Conservation (phyloP, 2,888 invertebrate genomes). For the Ichneumoninae sp. region DNA sequence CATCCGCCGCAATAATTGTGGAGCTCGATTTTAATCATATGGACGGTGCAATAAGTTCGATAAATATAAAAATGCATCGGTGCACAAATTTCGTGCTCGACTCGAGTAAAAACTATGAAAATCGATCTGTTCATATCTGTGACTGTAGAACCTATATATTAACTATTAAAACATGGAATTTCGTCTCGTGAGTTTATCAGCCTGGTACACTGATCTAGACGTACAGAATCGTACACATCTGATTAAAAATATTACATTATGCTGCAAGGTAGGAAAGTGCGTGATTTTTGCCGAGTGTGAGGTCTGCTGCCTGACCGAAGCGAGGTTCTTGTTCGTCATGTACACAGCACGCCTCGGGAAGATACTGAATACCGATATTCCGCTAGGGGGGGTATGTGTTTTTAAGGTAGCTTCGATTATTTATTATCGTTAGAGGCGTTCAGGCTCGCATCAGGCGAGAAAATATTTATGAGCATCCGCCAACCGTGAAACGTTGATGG, state of each 20-base stretch:
- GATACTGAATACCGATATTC: not conserved
- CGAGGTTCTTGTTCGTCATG: no score
- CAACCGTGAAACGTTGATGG: constrained; percentile 32
- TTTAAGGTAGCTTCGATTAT: constrained; percentile 39
- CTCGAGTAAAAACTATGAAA: not conserved
- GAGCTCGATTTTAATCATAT: constrained; percentile 39
- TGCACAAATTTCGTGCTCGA: not conserved
- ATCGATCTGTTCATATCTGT: not conserved
- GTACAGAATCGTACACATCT: no score
- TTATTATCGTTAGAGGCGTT: constrained; percentile 35
- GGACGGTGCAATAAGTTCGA: constrained; percentile 36
- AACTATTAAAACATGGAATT: no score
- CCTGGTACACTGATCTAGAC: no score
- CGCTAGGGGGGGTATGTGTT: not conserved
- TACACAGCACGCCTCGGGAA: not conserved
- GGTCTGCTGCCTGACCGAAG: no score
- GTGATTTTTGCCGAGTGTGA: no score
- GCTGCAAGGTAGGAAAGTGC: no score
- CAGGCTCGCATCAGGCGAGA: constrained; percentile 27
- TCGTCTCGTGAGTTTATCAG: no score
- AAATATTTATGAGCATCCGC: constrained; percentile 57
- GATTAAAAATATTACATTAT: no score
- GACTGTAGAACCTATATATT: no score
- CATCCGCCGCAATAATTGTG: constrained; percentile 45
- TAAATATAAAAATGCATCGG: constrained; percentile 2